Percentiles rank a stretch among this genome's conserved stretches.
Evolutionary conservation across 2,113 vertebrate species (phyloP).

Genomic region (Abramis brama): DNA sequence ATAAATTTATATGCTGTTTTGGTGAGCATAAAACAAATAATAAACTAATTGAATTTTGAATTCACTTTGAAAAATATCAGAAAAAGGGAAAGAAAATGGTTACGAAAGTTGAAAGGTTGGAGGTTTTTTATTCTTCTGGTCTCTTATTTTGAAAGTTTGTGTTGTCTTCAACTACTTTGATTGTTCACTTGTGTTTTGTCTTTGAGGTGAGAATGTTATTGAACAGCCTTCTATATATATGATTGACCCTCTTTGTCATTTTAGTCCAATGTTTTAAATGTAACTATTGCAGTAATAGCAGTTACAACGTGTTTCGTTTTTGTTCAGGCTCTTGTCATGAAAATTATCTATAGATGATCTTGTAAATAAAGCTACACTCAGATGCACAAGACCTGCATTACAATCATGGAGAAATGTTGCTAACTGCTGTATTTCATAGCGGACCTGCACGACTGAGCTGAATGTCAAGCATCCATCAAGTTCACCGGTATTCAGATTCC

Average conservation of each 20-base stretch:
- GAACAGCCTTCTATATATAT: not conserved
- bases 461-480: slow-evolving; percentile 66
- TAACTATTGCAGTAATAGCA: not conserved
- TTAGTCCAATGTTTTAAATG: not conserved
- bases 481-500: slow-evolving; percentile 66
- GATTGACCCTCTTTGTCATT: too few species aligned
- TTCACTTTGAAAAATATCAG: not conserved
- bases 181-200: not conserved
- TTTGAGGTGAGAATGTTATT: not conserved
- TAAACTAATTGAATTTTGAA: not conserved
- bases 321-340: not conserved
- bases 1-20: too few species aligned
- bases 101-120: not conserved
- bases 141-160: not conserved
- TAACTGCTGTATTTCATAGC: not conserved
- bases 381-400: not conserved
- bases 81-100: not conserved
- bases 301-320: not conserved
- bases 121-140: not conserved
- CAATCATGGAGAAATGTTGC: not conserved
- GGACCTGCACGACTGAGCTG: slow-evolving; percentile 60
- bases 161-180: not conserved
- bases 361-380: slow-evolving; percentile 25
- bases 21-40: not conserved
- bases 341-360: slow-evolving; percentile 14